Evolutionary conservation across 1,140 invertebrate genomes (phyloP).

Genomic region (Chrysomallon squamiferum): DNA sequence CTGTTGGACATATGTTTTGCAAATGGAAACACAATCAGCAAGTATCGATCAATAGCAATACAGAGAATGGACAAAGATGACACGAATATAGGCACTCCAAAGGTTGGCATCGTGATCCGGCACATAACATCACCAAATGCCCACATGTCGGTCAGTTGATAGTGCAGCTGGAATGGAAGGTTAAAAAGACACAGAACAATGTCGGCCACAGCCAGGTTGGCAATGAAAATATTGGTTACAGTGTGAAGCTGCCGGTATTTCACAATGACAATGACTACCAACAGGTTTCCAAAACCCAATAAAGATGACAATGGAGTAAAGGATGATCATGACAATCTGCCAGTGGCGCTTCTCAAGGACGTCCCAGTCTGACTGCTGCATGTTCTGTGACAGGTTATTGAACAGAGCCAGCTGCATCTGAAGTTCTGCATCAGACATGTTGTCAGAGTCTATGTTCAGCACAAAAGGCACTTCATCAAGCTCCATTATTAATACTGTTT

Average conservation of each 20-base stretch:
- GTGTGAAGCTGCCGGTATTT: slow-evolving; percentile 93
- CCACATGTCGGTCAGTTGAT: slow-evolving; percentile 87
- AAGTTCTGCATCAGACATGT: neutral
- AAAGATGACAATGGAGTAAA: slow-evolving; percentile 58
- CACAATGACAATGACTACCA: slow-evolving; percentile 85
- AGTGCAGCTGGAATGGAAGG: slow-evolving; percentile 75
- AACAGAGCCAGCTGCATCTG: slow-evolving; percentile 12
- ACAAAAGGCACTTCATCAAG: neutral
- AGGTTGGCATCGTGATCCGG: slow-evolving; percentile 53
- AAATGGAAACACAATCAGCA: slow-evolving; percentile 72
- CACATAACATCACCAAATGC: slow-evolving; percentile 71
- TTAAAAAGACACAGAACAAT: slow-evolving; percentile 90
- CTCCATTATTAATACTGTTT: neutral
- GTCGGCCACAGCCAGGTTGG: slow-evolving; percentile 94
- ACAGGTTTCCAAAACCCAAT: slow-evolving; percentile 77
- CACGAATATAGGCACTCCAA: slow-evolving; percentile 72
- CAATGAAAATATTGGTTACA: slow-evolving; percentile 97
- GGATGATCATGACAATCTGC: slow-evolving; percentile 48
- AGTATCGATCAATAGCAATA: slow-evolving; percentile 75
- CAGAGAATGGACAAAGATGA: slow-evolving; percentile 75
- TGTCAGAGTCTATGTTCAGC: neutral
- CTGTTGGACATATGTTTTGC: slow-evolving; percentile 43
- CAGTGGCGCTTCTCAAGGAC: slow-evolving; percentile 37
- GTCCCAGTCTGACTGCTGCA: slow-evolving; percentile 29
- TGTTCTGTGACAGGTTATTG: slow-evolving; percentile 15